phyloP scores from a whole-genome alignment of 2,888 invertebrate genomes.

The Cryptocheilus praepositus region DNA sequence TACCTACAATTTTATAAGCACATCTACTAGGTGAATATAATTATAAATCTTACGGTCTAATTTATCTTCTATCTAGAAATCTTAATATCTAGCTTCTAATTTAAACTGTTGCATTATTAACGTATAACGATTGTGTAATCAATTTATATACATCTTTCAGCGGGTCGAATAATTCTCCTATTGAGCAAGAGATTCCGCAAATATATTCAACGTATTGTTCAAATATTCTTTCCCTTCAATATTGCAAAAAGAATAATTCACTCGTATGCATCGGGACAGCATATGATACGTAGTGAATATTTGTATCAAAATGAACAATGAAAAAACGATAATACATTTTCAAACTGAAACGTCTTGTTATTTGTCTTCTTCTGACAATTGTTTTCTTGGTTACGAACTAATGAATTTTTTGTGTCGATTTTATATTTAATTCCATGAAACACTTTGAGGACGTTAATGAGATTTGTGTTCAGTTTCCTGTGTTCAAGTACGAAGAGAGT shows the following conservation, averaged over 20 bases:
- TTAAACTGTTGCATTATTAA: not conserved
- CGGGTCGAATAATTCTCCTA: slow-evolving; percentile 55
- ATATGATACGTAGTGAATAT: slow-evolving; percentile 34
- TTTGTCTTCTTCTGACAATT: too few relatives aligned
- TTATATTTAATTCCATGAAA: too few relatives aligned
- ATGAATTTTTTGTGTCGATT: too few relatives aligned
- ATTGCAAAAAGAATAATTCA: slow-evolving; percentile 69
- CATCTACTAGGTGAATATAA: slow-evolving; percentile 59
- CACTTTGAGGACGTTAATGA: too few relatives aligned
- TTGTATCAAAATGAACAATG: too few relatives aligned
- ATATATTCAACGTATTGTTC: slow-evolving; percentile 69
- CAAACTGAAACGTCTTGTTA: too few relatives aligned
- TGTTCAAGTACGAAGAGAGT: too few relatives aligned
- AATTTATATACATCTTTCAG: slow-evolving; percentile 51
- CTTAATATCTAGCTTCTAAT: too few relatives aligned
- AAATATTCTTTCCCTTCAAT: slow-evolving; percentile 71
- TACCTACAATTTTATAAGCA: slow-evolving; percentile 64
- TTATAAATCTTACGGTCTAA: not conserved
- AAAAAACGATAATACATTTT: too few relatives aligned
- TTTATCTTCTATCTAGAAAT: slow-evolving; percentile 10
- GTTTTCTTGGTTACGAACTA: too few relatives aligned
- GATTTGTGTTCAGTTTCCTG: too few relatives aligned
- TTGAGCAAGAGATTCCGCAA: slow-evolving; percentile 60
- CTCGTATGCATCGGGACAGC: slow-evolving; percentile 70
- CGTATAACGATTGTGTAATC: not conserved